Conservation (phyloP, 92 coral and sea anemone species). For the Zoanthus gigantus region DNA sequence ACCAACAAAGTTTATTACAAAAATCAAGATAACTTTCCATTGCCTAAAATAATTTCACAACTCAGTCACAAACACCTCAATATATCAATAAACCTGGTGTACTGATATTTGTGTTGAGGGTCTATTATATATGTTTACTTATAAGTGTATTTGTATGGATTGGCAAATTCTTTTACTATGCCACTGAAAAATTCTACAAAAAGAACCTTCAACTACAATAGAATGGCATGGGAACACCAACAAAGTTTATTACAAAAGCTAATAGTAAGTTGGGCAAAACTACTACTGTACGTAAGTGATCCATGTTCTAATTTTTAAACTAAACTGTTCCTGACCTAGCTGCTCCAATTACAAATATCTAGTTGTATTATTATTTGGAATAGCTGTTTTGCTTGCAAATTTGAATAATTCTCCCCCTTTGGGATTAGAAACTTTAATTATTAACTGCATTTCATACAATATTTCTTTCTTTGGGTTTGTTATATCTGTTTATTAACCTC, state of each 20-base stretch:
- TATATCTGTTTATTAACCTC: too few species aligned
- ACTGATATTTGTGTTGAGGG: background rate
- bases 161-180: conserved; percentile 12
- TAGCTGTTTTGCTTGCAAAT: background rate
- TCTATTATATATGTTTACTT: background rate
- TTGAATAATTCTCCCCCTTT: too few species aligned
- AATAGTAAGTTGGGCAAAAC: background rate
- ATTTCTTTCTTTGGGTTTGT: too few species aligned
- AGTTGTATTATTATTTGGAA: background rate
- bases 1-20: background rate
- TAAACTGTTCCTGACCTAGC: background rate
- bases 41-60: background rate
- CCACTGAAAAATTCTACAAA: conserved; percentile 1
- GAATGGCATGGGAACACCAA: conserved; percentile 14
- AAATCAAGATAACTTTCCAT: conserved; percentile 7
- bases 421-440: too few species aligned
- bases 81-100: background rate
- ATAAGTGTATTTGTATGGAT: conserved; percentile 10
- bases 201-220: background rate
- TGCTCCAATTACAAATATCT: background rate
- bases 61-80: conserved; percentile 13
- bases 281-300: background rate
- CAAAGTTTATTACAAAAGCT: conserved; percentile 2
- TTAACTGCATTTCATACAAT: too few species aligned
- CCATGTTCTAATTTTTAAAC: background rate